Evolutionary conservation across 2,797 vertebrate genomes (phyloP).

Genomic region (Gymnothorax javanicus): DNA sequence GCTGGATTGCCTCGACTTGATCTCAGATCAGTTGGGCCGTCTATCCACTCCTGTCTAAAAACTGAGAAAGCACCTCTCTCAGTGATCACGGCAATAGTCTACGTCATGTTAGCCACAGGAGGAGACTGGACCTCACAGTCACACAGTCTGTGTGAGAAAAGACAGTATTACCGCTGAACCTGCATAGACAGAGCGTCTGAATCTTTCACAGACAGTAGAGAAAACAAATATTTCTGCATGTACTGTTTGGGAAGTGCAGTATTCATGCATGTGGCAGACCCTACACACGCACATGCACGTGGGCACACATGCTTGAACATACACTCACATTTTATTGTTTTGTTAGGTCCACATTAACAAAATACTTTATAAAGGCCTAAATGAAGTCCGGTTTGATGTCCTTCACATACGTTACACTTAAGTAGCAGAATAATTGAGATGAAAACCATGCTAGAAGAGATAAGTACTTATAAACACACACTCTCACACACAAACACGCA

Average conservation of each 20-base stretch:
- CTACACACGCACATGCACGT: background rate
- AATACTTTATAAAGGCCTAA: too few species aligned
- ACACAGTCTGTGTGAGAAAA: background rate
- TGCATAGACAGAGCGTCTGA: background rate
- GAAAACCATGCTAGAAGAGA: too few species aligned
- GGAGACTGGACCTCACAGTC: background rate
- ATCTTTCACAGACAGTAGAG: background rate
- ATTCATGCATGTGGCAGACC: background rate
- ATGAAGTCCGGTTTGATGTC: too few species aligned
- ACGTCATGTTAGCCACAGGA: background rate
- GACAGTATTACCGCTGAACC: background rate
- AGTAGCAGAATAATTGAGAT: too few species aligned
- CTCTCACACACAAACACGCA: background rate
- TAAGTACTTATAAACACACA: too few species aligned
- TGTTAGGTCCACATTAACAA: too few species aligned
- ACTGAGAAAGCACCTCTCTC: background rate
- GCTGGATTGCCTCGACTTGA: background rate
- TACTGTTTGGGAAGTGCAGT: background rate
- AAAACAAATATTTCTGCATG: too few species aligned
- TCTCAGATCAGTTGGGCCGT: conserved; percentile 2
- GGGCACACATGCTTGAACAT: too few species aligned
- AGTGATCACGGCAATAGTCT: background rate
- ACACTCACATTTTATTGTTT: too few species aligned
- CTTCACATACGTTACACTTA: too few species aligned
- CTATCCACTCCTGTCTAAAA: background rate